phyloP scores from a whole-genome alignment of 2,797 vertebrate genomes.

The Mormyrus proboscirostris region DNA sequence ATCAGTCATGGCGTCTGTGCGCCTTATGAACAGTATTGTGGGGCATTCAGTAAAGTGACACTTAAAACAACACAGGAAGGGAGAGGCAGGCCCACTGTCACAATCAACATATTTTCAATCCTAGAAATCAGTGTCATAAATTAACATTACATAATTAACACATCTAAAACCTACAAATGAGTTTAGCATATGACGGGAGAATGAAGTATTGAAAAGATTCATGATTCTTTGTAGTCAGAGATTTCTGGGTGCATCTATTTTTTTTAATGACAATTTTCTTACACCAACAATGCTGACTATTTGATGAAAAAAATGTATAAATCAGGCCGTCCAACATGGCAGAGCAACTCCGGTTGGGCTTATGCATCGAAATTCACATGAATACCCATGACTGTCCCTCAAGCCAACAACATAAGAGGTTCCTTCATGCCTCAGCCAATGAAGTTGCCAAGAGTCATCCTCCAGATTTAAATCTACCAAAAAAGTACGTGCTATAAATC shows the following conservation, averaged over 20 bases:
- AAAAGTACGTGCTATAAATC: background rate
- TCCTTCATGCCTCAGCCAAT: background rate
- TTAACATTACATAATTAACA: background rate
- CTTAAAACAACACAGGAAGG: background rate
- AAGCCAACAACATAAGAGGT: background rate
- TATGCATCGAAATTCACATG: background rate
- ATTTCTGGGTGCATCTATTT: background rate
- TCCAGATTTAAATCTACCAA: background rate
- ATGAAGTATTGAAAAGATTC: background rate
- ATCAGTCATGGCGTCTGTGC: background rate
- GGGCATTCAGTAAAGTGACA: background rate
- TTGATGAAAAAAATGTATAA: background rate
- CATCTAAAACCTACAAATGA: background rate
- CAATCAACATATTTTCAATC: background rate
- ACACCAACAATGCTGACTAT: background rate
- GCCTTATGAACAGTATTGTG: background rate
- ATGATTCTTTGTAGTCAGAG: background rate
- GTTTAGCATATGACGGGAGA: background rate
- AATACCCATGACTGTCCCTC: background rate
- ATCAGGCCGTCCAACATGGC: background rate
- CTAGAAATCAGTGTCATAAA: background rate
- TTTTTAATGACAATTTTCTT: background rate
- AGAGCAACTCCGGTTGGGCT: background rate
- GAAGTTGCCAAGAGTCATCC: background rate
- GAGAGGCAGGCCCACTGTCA: background rate